A percentile compares a stretch with the other conserved stretches of the same genome.
Evolutionary conservation across 2,888 invertebrate genomes (phyloP).

Genomic region (Xanthostigma xanthostigma): DNA sequence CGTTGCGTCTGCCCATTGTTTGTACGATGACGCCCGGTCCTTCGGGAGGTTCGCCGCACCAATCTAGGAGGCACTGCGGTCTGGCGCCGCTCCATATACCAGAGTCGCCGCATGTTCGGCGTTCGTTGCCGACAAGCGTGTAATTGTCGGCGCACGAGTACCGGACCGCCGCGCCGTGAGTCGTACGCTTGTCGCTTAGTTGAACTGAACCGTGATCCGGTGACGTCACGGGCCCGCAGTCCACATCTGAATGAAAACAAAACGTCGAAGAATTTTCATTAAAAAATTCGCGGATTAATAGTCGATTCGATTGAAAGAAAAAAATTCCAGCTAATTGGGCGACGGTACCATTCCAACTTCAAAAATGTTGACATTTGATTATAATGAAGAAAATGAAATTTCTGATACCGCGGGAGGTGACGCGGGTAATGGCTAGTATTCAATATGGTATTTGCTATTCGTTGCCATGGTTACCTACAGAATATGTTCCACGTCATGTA

Average conservation of each 20-base stretch:
- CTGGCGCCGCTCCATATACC: slow-evolving; percentile 65
- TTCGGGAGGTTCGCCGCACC: slow-evolving; percentile 74
- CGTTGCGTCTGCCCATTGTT: slow-evolving; percentile 58
- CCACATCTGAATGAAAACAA: slow-evolving; percentile 46
- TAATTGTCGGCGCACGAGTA: slow-evolving; percentile 75
- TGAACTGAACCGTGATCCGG: slow-evolving; percentile 59
- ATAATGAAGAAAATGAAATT: too few species aligned
- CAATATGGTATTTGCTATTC: too few species aligned
- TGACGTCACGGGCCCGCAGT: slow-evolving; percentile 54
- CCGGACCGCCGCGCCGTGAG: slow-evolving; percentile 58
- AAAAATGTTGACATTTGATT: too few species aligned
- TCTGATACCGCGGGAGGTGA: too few species aligned
- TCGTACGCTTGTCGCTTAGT: slow-evolving; percentile 55
- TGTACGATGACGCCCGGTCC: slow-evolving; percentile 61
- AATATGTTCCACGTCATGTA: too few species aligned
- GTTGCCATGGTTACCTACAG: too few species aligned
- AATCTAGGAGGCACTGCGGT: slow-evolving; percentile 70
- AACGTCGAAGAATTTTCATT: neutral
- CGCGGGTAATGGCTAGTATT: too few species aligned
- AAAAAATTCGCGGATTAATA: too few species aligned
- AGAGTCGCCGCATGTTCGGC: slow-evolving; percentile 54
- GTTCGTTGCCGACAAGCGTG: slow-evolving; percentile 61
- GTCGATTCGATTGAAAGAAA: too few species aligned
- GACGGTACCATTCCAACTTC: too few species aligned
- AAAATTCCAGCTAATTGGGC: too few species aligned